These are phyloP conservation scores for Laticauda laticaudata DNA, from an alignment of 2,113 vertebrate species.

Conservation along the genomic window DNA sequence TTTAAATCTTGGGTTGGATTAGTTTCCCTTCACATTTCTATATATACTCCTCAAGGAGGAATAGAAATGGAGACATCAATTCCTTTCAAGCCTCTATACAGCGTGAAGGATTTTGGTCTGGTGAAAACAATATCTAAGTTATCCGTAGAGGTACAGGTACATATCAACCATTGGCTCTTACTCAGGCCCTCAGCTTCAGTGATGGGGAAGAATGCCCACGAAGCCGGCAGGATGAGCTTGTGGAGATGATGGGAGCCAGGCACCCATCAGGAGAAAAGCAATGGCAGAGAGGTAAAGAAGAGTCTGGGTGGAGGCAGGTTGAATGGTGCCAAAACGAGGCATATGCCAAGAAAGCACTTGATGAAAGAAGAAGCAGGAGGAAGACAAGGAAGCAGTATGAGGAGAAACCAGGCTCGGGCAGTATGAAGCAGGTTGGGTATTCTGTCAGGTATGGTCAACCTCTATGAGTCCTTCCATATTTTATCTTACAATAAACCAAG, in stretches of 20 bases:
- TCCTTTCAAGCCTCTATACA: background rate
- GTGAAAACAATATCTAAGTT: background rate
- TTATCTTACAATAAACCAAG: background rate
- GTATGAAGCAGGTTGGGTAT: background rate
- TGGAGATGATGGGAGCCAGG: background rate
- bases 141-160: background rate
- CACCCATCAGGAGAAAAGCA: background rate
- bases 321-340: background rate
- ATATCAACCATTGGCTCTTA: background rate
- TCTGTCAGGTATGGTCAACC: background rate
- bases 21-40: background rate
- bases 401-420: background rate
- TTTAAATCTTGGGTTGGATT: background rate
- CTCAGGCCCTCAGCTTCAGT: background rate
- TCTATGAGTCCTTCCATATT: background rate
- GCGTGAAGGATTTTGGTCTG: background rate
- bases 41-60: background rate
- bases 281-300: background rate
- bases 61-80: background rate
- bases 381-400: background rate
- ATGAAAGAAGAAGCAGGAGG: background rate
- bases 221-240: background rate
- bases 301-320: background rate
- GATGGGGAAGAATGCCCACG: background rate
- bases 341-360: background rate